Percentiles rank a stretch among this genome's conserved stretches.
phyloP scores from a whole-genome alignment of 2,888 invertebrate species.

The Phoronis australis region DNA sequence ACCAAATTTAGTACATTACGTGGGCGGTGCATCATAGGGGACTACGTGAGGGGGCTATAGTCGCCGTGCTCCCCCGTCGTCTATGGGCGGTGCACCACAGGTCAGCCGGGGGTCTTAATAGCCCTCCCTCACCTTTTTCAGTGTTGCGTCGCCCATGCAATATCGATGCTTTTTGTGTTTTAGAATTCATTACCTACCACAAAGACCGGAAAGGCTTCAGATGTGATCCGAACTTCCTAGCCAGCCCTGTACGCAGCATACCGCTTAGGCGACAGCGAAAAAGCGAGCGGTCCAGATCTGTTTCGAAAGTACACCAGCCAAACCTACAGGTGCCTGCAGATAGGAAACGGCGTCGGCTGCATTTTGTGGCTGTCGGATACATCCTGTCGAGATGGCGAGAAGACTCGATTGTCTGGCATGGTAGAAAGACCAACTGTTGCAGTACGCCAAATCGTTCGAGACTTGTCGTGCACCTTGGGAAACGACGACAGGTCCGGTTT shows the following conservation, averaged over 20 bases:
- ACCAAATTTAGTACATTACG: too few species aligned
- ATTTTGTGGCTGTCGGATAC: not conserved
- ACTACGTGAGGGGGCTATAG: too few species aligned
- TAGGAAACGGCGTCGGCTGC: not conserved
- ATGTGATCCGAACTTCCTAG: not conserved
- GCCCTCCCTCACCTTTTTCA: too few species aligned
- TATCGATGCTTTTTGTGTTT: too few species aligned
- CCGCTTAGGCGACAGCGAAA: not conserved
- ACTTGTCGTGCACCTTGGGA: not conserved
- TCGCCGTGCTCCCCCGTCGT: too few species aligned
- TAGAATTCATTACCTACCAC: too few species aligned
- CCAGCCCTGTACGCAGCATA: not conserved
- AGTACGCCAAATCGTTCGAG: not conserved
- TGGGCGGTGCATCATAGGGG: too few species aligned
- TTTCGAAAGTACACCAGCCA: not conserved
- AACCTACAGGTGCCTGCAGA: not conserved
- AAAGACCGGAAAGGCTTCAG: not conserved
- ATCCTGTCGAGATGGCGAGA: not conserved
- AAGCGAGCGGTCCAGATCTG: not conserved
- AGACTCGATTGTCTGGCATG: not conserved
- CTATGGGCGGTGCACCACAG: too few species aligned
- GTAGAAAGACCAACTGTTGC: not conserved
- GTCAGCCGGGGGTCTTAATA: too few species aligned
- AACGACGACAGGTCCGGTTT: not conserved
- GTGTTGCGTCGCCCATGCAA: too few species aligned